Base-by-base conservation (phyloP, 2,888 invertebrate genomes). In the Leptopilina syphax region DNA sequence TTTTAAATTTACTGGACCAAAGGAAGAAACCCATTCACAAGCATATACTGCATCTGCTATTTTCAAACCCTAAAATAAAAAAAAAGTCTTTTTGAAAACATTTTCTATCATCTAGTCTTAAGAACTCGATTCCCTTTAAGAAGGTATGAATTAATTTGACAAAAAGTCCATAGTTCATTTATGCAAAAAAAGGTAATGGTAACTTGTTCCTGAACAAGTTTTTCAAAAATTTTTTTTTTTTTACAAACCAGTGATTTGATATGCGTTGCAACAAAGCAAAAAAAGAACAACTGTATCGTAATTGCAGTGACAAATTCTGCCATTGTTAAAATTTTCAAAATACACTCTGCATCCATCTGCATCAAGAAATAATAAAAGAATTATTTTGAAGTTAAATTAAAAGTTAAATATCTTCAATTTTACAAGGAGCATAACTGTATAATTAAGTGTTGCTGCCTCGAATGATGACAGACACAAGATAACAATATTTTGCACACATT, bases 391-490 rank as follows among this genome's bases (percentile, higher is more conserved):
- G 3, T 34, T 3, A 1, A 34, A 34, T 34, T 4, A 0, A 34
- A 34, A 34, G 34, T 34, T 34, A 34, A 34, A 34, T 0, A 34
- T 34, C 4, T 34, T 34, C 0, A 34, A 34, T 34, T 34, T 3
- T 34, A 34, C 44, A 8, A 50, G 12, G 3, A 50, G 44, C 60
- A 18, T 84, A 82, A 88, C 88, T 79, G 82, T 84, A 68, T 87
- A 77, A 82, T 86, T 65, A 44, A 87, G 79, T 0, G 84, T 80
- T 47, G 85, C 84, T 34, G 81, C 84, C 76, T 88, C 85, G 44
- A 88, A 84, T 6, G 87, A 87, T n/a, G 87, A 83, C 27, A 88
- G 77, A 79, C 88, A 88, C 6, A 88, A 67, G 41, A 85, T 77
- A 65, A 84, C 70, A 27, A 86, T 84, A 63, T 83, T 87, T 66